Evolutionary conservation across 23 tunicate genomes (phyloP).

Genomic region (Clavelina lepadiformis): DNA sequence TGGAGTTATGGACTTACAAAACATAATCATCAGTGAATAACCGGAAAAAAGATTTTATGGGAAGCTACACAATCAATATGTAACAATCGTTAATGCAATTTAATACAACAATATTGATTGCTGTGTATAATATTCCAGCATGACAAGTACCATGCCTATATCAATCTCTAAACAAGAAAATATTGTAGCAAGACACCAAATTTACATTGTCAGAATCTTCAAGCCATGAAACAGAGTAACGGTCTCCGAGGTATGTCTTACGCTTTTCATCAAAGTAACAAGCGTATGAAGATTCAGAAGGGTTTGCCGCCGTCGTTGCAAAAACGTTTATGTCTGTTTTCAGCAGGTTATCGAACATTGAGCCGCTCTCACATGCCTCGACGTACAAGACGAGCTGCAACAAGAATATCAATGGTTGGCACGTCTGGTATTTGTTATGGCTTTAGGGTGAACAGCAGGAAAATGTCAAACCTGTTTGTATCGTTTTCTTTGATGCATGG

Average conservation of each 20-base stretch:
- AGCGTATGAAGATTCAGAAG: conserved; percentile 67
- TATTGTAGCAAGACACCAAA: neutral
- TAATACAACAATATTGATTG: too few species aligned
- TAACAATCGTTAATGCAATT: too few species aligned
- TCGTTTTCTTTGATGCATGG: conserved; percentile 52
- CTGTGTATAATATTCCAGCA: too few species aligned
- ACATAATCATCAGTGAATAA: too few species aligned
- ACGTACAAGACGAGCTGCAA: conserved; percentile 80
- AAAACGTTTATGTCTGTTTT: conserved; percentile 57
- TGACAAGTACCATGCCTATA: too few species aligned
- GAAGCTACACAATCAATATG: too few species aligned
- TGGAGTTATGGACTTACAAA: too few species aligned
- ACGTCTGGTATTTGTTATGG: neutral
- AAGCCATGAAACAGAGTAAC: conserved; percentile 82
- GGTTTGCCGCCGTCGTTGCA: conserved; percentile 85
- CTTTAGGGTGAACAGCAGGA: too few species aligned
- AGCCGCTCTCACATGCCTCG: conserved; percentile 91
- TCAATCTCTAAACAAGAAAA: too few species aligned
- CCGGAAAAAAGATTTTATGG: too few species aligned
- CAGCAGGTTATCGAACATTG: conserved; percentile 56
- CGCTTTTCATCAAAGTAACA: conserved; percentile 64
- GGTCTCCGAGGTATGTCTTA: conserved; percentile 65
- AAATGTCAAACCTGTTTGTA: conserved; percentile 33
- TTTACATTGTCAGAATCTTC: conserved; percentile 80
- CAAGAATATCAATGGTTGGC: neutral